phyloP scores from a whole-genome alignment of 2,888 invertebrate genomes.

The Sarcophaga carnaria region DNA sequence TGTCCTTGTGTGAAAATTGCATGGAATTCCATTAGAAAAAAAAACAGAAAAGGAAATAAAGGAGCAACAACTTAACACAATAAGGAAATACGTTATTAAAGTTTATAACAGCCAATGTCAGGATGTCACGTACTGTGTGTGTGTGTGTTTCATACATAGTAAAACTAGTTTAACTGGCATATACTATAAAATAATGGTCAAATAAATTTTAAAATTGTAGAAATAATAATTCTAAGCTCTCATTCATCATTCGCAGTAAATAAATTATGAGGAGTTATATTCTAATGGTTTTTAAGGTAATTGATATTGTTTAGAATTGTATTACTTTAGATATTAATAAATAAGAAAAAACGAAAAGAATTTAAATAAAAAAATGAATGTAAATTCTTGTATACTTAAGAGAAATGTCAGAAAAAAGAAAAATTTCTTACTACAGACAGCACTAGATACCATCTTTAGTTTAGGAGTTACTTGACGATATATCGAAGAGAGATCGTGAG shows the following conservation, averaged over 20 bases:
- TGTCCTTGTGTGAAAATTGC: conserved; percentile 56
- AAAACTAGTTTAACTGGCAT: neutral
- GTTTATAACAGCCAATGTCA: neutral
- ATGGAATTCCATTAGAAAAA: conserved; percentile 33
- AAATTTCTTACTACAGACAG: too few species aligned
- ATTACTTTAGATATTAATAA: neutral
- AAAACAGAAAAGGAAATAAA: neutral
- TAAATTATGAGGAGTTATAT: neutral
- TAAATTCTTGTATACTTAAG: too few species aligned
- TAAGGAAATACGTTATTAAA: conserved; percentile 18
- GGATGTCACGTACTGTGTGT: conserved; percentile 9
- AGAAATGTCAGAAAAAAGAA: too few species aligned
- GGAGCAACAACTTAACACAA: conserved; percentile 1
- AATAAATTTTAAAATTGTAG: neutral
- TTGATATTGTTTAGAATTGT: neutral
- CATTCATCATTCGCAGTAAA: neutral
- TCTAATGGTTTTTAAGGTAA: neutral
- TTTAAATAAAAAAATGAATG: neutral
- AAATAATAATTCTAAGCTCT: neutral
- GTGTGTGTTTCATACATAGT: neutral
- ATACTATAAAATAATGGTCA: neutral
- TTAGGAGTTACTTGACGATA: too few species aligned
- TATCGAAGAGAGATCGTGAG: too few species aligned
- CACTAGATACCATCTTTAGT: too few species aligned
- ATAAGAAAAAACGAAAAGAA: neutral